Percentiles rank a stretch among this genome's conserved stretches.
phyloP scores from a whole-genome alignment of 30 jellyfish, hydroid and myxozoan genomes.

The Hydractinia symbiolongicarpus region DNA sequence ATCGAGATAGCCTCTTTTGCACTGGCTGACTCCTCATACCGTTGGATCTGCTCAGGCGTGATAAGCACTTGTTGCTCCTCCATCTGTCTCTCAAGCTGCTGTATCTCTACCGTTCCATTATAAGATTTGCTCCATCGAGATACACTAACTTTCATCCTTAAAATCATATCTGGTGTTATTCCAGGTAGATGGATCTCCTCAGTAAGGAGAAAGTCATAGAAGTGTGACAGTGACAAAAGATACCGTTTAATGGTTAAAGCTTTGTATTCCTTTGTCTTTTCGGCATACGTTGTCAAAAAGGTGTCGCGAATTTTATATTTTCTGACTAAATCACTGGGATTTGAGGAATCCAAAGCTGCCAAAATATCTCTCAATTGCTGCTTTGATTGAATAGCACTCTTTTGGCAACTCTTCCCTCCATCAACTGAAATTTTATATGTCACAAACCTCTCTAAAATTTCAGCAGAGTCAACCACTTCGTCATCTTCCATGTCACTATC shows the following conservation, averaged over 20 bases:
- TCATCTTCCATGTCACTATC: not conserved
- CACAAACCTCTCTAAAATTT: not conserved
- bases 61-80: not conserved
- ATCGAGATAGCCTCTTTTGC: not conserved
- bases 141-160: not conserved
- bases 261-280: not conserved
- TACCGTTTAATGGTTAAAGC: not conserved
- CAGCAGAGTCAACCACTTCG: not conserved
- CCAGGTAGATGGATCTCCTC: not conserved
- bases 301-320: not conserved
- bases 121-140: constrained; percentile 5
- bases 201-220: not conserved
- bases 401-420: not conserved
- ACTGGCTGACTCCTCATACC: not conserved
- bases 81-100: not conserved
- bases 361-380: not conserved
- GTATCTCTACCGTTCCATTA: not conserved
- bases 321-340: not conserved
- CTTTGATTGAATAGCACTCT: not conserved
- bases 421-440: not conserved
- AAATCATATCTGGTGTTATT: not conserved
- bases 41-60: not conserved
- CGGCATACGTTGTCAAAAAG: not conserved
- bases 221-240: not conserved
- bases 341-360: not conserved